Conservation (phyloP, 2,113 vertebrate genomes). For the Equus quagga region DNA sequence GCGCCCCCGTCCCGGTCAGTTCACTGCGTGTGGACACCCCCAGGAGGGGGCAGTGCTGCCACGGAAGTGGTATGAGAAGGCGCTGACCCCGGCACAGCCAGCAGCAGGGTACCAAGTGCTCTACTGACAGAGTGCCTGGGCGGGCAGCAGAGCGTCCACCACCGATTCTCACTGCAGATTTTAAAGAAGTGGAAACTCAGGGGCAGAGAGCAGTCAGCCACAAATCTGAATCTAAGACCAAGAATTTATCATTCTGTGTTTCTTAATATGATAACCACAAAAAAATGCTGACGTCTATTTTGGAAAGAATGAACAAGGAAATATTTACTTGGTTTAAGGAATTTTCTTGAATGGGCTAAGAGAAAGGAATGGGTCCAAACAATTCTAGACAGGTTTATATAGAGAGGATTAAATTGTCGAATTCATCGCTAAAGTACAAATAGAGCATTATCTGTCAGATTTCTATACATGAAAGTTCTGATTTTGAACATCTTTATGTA, state of each 20-base stretch:
- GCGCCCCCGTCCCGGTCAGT: neutral
- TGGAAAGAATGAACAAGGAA: conserved; percentile 33
- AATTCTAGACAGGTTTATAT: neutral
- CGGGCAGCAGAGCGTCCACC: neutral
- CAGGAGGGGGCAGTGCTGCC: neutral
- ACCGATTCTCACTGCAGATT: neutral
- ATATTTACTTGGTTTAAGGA: neutral
- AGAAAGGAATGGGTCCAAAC: neutral
- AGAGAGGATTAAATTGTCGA: neutral
- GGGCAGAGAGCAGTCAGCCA: neutral
- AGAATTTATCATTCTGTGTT: neutral
- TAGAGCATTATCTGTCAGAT: neutral
- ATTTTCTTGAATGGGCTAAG: conserved; percentile 9
- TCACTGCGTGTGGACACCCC: neutral
- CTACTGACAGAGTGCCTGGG: neutral
- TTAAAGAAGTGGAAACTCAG: neutral
- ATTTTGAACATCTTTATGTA: neutral
- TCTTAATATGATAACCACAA: neutral
- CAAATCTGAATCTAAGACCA: neutral
- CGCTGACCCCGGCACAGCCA: neutral
- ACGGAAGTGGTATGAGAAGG: neutral
- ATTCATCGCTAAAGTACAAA: neutral
- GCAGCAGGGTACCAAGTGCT: neutral
- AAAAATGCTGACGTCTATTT: neutral
- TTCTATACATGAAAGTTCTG: neutral